A percentile compares a stretch with the other conserved stretches of the same genome.
Evolutionary conservation across 2,888 invertebrate genomes (phyloP).

Genomic region (Meghimatium bilineatum): DNA sequence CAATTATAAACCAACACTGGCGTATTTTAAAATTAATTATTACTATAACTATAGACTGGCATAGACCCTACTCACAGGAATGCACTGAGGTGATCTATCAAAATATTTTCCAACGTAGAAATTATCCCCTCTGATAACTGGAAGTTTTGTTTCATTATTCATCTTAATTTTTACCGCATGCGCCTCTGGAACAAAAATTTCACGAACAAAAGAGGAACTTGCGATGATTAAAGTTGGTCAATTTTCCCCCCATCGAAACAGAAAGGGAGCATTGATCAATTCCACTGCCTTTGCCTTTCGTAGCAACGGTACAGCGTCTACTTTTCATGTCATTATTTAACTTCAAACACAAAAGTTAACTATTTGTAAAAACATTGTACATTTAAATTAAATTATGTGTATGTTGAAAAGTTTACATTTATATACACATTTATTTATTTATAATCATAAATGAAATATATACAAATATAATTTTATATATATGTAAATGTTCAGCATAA

Average conservation of each 20-base stretch:
- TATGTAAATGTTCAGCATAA: too few species aligned
- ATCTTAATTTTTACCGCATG: constrained; percentile 10
- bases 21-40: too few species aligned
- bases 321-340: not conserved
- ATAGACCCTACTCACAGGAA: constrained; percentile 70
- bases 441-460: not conserved
- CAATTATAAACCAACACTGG: too few species aligned
- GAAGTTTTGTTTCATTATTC: constrained; percentile 53
- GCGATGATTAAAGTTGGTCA: not conserved
- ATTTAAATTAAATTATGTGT: not conserved
- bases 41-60: too few species aligned
- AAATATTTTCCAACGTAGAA: constrained; percentile 71
- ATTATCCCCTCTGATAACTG: constrained; percentile 61
- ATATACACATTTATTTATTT: not conserved
- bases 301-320: constrained; percentile 30
- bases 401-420: not conserved
- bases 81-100: constrained; percentile 69
- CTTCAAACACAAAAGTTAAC: not conserved
- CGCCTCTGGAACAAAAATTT: not conserved
- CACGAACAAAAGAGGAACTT: not conserved
- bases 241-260: too few species aligned
- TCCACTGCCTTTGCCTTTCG: constrained; percentile 29
- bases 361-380: not conserved
- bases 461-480: not conserved
- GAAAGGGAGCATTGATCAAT: constrained; percentile 34